Percentiles rank a stretch among this genome's conserved stretches.
These are phyloP conservation scores for Orthosia gothica DNA, from an alignment of 2,888 invertebrate genomes.

Conservation along the genomic window DNA sequence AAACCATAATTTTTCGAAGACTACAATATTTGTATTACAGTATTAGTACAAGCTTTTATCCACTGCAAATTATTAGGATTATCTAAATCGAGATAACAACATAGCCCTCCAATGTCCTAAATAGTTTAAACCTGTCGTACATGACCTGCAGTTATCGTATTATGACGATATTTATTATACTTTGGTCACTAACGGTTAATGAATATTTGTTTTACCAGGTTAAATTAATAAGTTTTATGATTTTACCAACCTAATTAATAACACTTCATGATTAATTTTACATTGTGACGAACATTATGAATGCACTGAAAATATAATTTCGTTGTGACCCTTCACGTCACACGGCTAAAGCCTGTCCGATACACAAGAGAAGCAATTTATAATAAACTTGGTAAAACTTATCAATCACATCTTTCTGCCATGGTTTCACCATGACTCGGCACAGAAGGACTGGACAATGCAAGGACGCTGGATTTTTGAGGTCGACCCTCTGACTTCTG, in stretches of 20 bases:
- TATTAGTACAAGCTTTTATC: no score
- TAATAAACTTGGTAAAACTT: conserved; percentile 65
- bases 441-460: conserved; percentile 70
- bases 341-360: conserved; percentile 11
- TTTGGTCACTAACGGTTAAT: conserved; percentile 20
- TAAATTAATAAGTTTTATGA: conserved; percentile 49
- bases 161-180: conserved; percentile 27
- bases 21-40: no score
- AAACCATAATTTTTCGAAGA: no score
- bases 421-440: conserved; percentile 72
- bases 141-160: background rate
- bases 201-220: conserved; percentile 42
- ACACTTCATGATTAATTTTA: conserved; percentile 40
- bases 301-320: conserved; percentile 37
- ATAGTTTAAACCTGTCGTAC: background rate
- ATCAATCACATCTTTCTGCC: conserved; percentile 65
- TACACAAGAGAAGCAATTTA: conserved; percentile 55
- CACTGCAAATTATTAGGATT: background rate
- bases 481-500: conserved; percentile 80
- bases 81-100: background rate
- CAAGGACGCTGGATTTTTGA: conserved; percentile 84
- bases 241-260: conserved; percentile 45
- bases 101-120: background rate
- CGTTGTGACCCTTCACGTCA: conserved; percentile 34
- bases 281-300: conserved; percentile 18